phyloP scores from a whole-genome alignment of 2,888 invertebrate species.

The Catocala sponsa region DNA sequence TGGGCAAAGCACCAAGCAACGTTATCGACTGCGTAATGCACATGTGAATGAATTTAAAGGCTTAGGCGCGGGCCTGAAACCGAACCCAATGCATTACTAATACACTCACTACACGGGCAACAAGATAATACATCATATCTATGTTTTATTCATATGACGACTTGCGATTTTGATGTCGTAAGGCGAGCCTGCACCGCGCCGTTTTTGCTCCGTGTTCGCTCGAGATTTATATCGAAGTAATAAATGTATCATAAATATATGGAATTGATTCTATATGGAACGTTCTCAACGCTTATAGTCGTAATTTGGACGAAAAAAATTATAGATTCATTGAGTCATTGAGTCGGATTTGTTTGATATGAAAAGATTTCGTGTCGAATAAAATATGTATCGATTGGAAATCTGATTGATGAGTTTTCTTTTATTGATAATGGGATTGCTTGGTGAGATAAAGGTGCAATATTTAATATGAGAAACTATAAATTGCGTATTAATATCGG shows the following conservation, averaged over 20 bases:
- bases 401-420: slow-evolving; percentile 20
- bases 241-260: slow-evolving; percentile 69
- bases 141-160: slow-evolving; percentile 82
- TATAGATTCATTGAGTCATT: slow-evolving; percentile 49
- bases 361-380: slow-evolving; percentile 12
- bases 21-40: slow-evolving; percentile 28
- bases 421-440: slow-evolving; percentile 23
- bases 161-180: slow-evolving; percentile 79
- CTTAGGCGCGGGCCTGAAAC: slow-evolving; percentile 40
- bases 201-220: slow-evolving; percentile 66
- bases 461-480: no score
- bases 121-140: slow-evolving; percentile 76
- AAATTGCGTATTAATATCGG: no score
- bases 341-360: slow-evolving; percentile 37
- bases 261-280: slow-evolving; percentile 56
- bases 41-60: slow-evolving; percentile 38
- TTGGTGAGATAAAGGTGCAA: background rate
- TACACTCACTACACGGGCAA: slow-evolving; percentile 57
- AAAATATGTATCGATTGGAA: background rate
- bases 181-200: slow-evolving; percentile 50
- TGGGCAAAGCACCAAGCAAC: background rate
- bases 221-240: slow-evolving; percentile 66
- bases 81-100: slow-evolving; percentile 56
- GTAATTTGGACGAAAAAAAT: slow-evolving; percentile 50
- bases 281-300: slow-evolving; percentile 46